phyloP scores from a whole-genome alignment of 2,888 invertebrate genomes.

The Kryphioiulus occultus region DNA sequence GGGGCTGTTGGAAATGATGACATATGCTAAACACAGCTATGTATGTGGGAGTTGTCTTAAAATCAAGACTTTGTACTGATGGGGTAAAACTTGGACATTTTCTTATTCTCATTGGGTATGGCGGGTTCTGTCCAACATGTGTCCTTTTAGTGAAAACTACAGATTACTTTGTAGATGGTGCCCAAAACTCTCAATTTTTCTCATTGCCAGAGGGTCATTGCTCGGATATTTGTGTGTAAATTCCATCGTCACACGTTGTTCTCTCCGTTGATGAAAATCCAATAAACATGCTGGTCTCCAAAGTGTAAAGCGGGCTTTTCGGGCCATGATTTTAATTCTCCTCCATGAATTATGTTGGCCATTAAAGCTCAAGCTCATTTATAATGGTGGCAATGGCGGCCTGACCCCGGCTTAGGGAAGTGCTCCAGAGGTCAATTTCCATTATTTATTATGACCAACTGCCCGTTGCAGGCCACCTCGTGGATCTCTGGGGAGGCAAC shows the following conservation, averaged over 20 bases:
- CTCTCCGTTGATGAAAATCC: neutral
- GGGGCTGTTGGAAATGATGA: too few species aligned
- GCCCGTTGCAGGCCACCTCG: constrained; percentile 1
- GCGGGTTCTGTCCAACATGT: too few species aligned
- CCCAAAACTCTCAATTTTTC: too few species aligned
- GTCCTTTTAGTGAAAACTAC: too few species aligned
- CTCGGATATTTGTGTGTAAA: neutral
- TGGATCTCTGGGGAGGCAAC: neutral
- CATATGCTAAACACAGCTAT: too few species aligned
- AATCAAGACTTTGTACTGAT: too few species aligned
- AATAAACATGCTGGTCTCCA: constrained; percentile 6
- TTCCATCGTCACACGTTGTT: neutral
- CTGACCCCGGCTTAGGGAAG: neutral
- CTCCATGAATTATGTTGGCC: neutral
- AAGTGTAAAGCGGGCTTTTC: constrained; percentile 1
- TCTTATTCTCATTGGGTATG: too few species aligned
- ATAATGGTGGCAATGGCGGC: neutral
- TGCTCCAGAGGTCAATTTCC: constrained; percentile 17
- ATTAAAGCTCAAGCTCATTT: neutral
- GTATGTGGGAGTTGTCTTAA: too few species aligned
- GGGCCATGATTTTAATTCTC: neutral
- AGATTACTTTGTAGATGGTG: too few species aligned
- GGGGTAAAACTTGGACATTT: too few species aligned
- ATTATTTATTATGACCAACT: neutral
- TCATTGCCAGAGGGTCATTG: too few species aligned